phyloP scores from a whole-genome alignment of 64 coral and sea anemone species.

The Porites lutea region DNA sequence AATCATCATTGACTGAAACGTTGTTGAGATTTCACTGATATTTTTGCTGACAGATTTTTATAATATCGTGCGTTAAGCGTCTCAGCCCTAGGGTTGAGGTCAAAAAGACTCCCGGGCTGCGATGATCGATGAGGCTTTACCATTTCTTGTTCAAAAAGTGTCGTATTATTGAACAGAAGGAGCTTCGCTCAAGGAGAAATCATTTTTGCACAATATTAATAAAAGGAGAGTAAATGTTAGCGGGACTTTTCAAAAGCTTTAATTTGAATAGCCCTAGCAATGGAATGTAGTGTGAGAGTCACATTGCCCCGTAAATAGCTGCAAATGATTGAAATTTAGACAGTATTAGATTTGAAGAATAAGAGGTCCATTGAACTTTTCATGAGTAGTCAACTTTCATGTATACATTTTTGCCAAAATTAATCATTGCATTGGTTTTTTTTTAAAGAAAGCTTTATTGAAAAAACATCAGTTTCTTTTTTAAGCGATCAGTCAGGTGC shows the following conservation, averaged over 20 bases:
- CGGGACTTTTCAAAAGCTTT: neutral
- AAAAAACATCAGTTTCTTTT: neutral
- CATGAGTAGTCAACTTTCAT: too few relatives aligned
- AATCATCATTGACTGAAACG: neutral
- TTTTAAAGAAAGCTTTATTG: neutral
- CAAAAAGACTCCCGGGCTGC: constrained; percentile 30
- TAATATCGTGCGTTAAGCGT: constrained; percentile 41
- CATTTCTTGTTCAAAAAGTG: neutral
- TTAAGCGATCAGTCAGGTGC: neutral
- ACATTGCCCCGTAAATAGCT: too few relatives aligned
- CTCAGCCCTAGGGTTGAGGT: neutral
- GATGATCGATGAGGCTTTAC: constrained; percentile 16
- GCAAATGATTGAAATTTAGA: too few relatives aligned
- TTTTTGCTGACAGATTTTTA: constrained; percentile 48
- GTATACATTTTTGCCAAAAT: too few relatives aligned
- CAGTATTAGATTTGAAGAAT: too few relatives aligned
- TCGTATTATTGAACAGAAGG: too few relatives aligned
- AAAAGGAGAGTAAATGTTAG: neutral
- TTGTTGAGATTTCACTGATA: constrained; percentile 39
- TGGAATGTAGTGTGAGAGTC: too few relatives aligned
- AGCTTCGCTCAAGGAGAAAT: too few relatives aligned
- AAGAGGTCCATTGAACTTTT: too few relatives aligned
- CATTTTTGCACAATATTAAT: neutral
- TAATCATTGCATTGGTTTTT: too few relatives aligned
- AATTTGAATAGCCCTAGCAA: neutral